Conservation (phyloP, 2,113 vertebrate species). For the Cochlearius cochlearius region DNA sequence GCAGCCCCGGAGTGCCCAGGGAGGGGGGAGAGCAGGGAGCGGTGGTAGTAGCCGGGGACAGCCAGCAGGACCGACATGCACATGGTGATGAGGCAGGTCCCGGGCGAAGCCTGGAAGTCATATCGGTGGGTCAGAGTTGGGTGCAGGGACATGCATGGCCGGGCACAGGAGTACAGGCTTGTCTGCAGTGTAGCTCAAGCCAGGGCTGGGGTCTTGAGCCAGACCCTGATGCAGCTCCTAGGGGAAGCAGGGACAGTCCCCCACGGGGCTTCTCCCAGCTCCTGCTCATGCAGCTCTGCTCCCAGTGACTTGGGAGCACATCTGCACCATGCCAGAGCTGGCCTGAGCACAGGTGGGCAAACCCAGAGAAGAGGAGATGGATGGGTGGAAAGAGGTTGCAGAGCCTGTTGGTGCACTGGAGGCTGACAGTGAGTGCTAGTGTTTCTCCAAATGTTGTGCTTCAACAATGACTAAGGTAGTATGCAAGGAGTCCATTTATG, state of each 20-base stretch:
- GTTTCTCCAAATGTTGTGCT: not conserved
- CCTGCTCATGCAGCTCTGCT: not conserved
- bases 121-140: no score
- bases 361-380: not conserved
- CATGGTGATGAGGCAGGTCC: not conserved
- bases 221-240: not conserved
- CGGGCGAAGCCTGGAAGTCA: not conserved
- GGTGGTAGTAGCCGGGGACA: not conserved
- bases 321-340: not conserved
- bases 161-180: not conserved
- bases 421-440: no score
- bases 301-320: not conserved
- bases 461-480: not conserved
- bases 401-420: not conserved
- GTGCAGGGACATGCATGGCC: not conserved
- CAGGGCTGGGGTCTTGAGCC: not conserved
- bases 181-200: not conserved
- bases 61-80: accelerated
- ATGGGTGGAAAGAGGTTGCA: not conserved
- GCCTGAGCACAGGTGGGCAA: not conserved
- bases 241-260: not conserved
- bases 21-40: not conserved
- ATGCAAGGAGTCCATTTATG: not conserved
- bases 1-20: not conserved
- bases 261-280: accelerated